Percentiles rank a stretch among this genome's conserved stretches.
Evolutionary conservation across 2,888 invertebrate genomes (phyloP).

Genomic region (Acanthacorydalis orientalis): DNA sequence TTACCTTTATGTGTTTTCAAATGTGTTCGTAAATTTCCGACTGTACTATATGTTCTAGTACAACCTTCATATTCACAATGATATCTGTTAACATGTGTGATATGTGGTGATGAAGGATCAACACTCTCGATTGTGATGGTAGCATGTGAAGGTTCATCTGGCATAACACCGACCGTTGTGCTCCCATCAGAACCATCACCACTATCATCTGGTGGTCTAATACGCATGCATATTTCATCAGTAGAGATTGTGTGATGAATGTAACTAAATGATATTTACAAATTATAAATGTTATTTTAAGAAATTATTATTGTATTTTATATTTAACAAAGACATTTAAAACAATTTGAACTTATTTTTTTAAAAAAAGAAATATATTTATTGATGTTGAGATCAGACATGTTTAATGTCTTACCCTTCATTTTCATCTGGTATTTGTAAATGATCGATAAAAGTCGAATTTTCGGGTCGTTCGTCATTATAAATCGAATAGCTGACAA

Average conservation of each 20-base stretch:
- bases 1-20: constrained; percentile 90
- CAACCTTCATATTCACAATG: constrained; percentile 82
- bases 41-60: constrained; percentile 76
- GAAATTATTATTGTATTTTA: too few relatives aligned
- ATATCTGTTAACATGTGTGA: constrained; percentile 49
- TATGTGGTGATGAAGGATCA: constrained; percentile 34
- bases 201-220: constrained; percentile 35
- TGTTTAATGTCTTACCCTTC: constrained; percentile 24
- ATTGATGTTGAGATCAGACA: too few relatives aligned
- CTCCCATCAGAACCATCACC: too few relatives aligned
- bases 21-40: constrained; percentile 86
- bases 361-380: too few relatives aligned
- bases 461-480: constrained; percentile 18
- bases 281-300: too few relatives aligned
- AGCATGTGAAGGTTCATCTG: constrained; percentile 42
- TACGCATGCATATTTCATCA: constrained; percentile 53
- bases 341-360: too few relatives aligned
- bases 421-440: constrained; percentile 27
- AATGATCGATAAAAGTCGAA: constrained; percentile 25
- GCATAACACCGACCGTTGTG: constrained; percentile 36
- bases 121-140: constrained; percentile 9
- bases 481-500: constrained; percentile 11
- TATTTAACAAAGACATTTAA: too few relatives aligned
- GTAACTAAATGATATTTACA: constrained; percentile 30
- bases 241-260: constrained; percentile 49